Base-by-base conservation (phyloP, 1,140 invertebrate genomes). In the Heliothis subflexa region DNA sequence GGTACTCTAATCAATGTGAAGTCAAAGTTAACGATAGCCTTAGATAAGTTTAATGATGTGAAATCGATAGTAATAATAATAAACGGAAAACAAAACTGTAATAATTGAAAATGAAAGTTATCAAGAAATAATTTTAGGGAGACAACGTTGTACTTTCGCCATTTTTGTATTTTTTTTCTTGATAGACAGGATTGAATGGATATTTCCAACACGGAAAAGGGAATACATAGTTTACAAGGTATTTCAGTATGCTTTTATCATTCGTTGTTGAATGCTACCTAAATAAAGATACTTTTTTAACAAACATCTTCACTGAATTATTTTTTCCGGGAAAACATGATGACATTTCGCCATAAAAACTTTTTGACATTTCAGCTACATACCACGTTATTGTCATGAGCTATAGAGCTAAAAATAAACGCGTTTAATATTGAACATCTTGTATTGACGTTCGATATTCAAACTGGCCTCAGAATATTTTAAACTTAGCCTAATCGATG, bases 401-500 rank as follows among this genome's bases (percentile, higher is more conserved):
- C 52, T 54, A 16, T 54, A 16, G 52, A 3, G 1, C 50, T 54
- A n/a, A n/a, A 54, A 54, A n/a, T 54, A 16, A 0, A 1, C n/a
- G 14, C 52, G 2, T 40, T 33, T 47, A 47, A 40, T 45, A 64
- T 18, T 16, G 40, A 40, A 14, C 18, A 2, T 7, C 3, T 1
- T 28, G 11, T 13, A 18, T 49, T 9, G 14, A 25, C 45, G 21
- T 70, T 70, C 66, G 47, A 70, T 70, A 50, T 70, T 70, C 18
- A 52, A 70, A 70, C 21, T 70, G 49, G 54, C 21, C 50, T 52
- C 14, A 70, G 50, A 70, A 49, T 54, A 54, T 33, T 74, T 74
- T 74, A 74, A 74, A 74, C 72, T 64, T 64, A 76, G 45, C 14
- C 76, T 80, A 83, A 86, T 86, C 83, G 83, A 83, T 83, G 80